A percentile compares a stretch with the other conserved stretches of the same genome.
Conservation (phyloP, 2,797 vertebrate genomes). For the Caiman crocodilus region DNA sequence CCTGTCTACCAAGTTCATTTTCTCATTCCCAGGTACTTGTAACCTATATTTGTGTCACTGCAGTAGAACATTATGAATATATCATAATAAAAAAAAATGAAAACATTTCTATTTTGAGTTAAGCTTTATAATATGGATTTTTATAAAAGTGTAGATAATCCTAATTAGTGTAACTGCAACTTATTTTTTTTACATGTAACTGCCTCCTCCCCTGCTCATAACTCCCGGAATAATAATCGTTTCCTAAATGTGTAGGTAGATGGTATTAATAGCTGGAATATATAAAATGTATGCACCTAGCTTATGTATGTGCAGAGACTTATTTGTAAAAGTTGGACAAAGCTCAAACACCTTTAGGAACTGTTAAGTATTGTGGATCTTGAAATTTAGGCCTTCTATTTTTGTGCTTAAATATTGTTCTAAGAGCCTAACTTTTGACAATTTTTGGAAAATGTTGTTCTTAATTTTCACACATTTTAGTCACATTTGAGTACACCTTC, state of each 20-base stretch:
- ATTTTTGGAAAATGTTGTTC: neutral
- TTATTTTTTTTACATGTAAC: neutral
- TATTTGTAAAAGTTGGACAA: neutral
- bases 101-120: too few species aligned
- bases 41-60: neutral
- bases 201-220: too few species aligned
- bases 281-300: neutral
- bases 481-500: neutral
- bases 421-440: neutral
- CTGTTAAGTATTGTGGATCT: rapidly evolving
- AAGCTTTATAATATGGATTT: neutral
- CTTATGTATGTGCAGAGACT: too few species aligned
- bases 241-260: neutral
- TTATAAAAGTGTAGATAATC: neutral
- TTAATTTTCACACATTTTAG: slow-evolving; percentile 15
- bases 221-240: neutral
- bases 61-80: neutral
- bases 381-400: rapidly evolving
- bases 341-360: neutral
- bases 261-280: neutral
- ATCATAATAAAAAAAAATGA: too few species aligned
- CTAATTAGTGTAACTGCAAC: rapidly evolving
- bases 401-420: neutral
- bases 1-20: neutral
- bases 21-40: neutral